Evolutionary conservation across 2,888 invertebrate genomes (phyloP), one percentile per base, ranked within the genome.

Genomic region (Zeuzera pyrina): DNA sequence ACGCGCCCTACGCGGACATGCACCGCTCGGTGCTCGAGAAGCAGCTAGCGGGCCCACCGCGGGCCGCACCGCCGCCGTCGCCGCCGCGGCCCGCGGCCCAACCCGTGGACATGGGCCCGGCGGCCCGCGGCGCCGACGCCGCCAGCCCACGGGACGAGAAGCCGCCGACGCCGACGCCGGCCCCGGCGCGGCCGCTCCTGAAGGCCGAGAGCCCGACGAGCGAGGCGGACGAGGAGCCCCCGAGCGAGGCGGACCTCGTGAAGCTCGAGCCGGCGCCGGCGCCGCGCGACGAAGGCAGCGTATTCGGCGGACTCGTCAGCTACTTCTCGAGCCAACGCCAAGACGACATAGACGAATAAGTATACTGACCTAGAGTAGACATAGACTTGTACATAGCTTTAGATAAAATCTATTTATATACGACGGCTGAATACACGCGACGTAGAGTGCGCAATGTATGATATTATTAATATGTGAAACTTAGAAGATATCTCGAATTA

Each of bases 321-420:
- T 95, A 95, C 78, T 95, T 95, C 74, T 94, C 94, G 49, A 94
- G 94, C 61, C 95, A 95, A 71, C 88, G 88, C 48, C 92, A 94
- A 66, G 94, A 94, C 62, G 94, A 94, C 72, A 87, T 94, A 57
- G 94, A 94, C 69, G 88, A 69, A 42, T 77, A 70, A 34, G 19
- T 19, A 19, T 19, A 6, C 5, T 19, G 8, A 8, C 19, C 19
- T 19, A 8, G 19, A 1, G 6, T 5, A 5, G 19, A 5, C 19
- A 19, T 7, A 1, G 5, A 5, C 8, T 19, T 19, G 19, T 19
- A 19, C 19, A 19, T 19, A 19, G 8, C 19, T 7, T 19, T 29
- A 29, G 16, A 3, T 10, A 15, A 28, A n/a, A 12, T 28, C 15
- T 15, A 28, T 28, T 28, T 15, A 28, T 67, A 60, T 64, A 52